These are phyloP conservation scores for Rhinoraja longicauda DNA, from an alignment of 2,797 vertebrate species.

Conservation along the genomic window DNA sequence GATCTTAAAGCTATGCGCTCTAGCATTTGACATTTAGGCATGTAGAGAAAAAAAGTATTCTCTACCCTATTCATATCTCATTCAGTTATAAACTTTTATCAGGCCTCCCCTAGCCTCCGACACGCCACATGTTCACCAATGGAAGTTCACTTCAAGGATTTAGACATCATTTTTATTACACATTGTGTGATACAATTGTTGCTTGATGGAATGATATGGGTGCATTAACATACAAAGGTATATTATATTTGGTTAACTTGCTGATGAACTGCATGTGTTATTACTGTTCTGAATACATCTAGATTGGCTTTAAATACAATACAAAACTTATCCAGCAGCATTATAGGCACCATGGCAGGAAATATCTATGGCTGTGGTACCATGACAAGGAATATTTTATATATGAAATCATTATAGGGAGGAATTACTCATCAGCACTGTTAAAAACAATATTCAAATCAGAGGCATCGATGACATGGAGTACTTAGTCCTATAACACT, in stretches of 20 bases:
- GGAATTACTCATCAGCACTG: not conserved
- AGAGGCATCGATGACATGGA: not conserved
- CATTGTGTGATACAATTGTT: not conserved
- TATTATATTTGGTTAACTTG: not conserved
- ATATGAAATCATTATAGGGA: not conserved
- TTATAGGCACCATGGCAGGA: not conserved
- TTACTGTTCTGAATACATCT: not conserved
- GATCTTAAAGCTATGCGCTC: too few relatives aligned
- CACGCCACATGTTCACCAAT: not conserved
- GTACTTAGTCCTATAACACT: not conserved
- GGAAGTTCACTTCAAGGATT: not conserved
- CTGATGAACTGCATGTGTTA: not conserved
- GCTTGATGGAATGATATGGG: not conserved
- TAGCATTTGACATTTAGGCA: too few relatives aligned
- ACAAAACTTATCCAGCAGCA: not conserved
- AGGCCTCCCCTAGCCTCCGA: too few relatives aligned
- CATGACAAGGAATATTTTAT: not conserved
- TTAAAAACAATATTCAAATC: not conserved
- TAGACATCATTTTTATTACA: not conserved
- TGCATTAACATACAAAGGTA: not conserved
- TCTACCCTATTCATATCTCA: too few relatives aligned
- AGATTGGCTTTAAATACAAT: not conserved
- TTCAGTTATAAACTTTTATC: too few relatives aligned
- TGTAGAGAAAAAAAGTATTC: too few relatives aligned
- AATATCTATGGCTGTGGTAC: not conserved